phyloP scores from a whole-genome alignment of 2,113 vertebrate genomes.

The Xiphorhynchus elegans region DNA sequence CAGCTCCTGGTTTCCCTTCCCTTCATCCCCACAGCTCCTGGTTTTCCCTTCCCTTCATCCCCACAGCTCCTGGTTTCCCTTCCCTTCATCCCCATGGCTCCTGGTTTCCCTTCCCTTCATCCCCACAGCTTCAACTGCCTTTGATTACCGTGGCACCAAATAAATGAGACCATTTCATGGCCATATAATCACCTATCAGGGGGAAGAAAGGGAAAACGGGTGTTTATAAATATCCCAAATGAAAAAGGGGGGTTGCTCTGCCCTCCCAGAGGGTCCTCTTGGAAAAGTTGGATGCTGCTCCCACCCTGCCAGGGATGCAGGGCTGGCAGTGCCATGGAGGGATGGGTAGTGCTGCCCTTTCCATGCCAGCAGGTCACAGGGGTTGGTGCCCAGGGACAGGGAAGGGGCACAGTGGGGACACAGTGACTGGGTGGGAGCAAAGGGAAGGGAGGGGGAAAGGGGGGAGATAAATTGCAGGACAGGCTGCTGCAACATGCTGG shows the following conservation, averaged over 20 bases:
- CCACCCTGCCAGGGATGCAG: accelerated
- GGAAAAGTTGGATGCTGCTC: not conserved
- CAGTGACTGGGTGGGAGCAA: not conserved
- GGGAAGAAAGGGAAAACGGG: slow-evolving; percentile 59
- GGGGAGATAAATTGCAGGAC: not conserved
- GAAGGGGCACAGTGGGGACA: not conserved
- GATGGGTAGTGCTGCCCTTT: not conserved
- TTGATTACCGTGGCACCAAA: slow-evolving; percentile 80
- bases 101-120: slow-evolving; percentile 69
- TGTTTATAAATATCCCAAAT: slow-evolving; percentile 72
- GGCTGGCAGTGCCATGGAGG: not conserved
- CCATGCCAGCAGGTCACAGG: not conserved
- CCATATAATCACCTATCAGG: slow-evolving; percentile 73
- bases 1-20: not conserved
- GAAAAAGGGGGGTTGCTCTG: slow-evolving; percentile 62
- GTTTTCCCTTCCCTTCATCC: slow-evolving; percentile 67
- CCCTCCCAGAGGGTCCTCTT: not conserved
- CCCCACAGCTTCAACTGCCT: slow-evolving; percentile 75
- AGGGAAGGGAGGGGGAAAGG: not conserved
- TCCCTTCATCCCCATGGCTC: slow-evolving; percentile 60
- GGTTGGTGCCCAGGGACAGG: not conserved
- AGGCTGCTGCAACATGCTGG: not conserved
- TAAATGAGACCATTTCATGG: slow-evolving; percentile 79
- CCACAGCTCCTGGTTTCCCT: slow-evolving; percentile 68
- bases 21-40: slow-evolving; percentile 14